These are phyloP conservation scores for Oryzias melastigma DNA, from an alignment of 2,113 vertebrate genomes.

Conservation along the genomic window DNA sequence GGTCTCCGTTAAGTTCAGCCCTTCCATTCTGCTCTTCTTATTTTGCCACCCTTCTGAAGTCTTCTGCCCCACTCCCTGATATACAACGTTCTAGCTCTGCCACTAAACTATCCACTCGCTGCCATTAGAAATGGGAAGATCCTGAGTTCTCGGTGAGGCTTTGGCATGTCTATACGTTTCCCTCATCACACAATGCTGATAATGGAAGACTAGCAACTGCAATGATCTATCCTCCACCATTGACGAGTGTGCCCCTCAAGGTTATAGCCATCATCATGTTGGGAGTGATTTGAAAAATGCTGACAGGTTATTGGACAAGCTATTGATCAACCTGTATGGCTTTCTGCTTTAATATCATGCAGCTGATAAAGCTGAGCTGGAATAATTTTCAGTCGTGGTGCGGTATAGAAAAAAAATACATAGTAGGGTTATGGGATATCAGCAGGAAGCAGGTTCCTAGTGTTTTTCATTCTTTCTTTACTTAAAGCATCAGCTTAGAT, in stretches of 20 bases:
- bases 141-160: slow-evolving; percentile 9
- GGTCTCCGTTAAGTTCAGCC: no score
- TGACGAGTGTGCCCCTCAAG: slow-evolving; percentile 64
- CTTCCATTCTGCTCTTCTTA: no score
- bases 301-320: slow-evolving; percentile 73
- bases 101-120: no score
- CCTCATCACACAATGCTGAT: slow-evolving; percentile 48
- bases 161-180: slow-evolving; percentile 19
- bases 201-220: slow-evolving; percentile 47
- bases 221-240: slow-evolving; percentile 55
- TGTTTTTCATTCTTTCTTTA: slow-evolving; percentile 2
- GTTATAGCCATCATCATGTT: slow-evolving; percentile 71
- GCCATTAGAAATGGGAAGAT: not conserved
- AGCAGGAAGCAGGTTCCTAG: slow-evolving; percentile 11
- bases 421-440: slow-evolving; percentile 10
- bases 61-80: no score
- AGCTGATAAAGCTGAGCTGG: slow-evolving; percentile 55
- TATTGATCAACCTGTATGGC: slow-evolving; percentile 71
- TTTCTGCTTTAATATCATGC: slow-evolving; percentile 65
- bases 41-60: no score
- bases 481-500: not conserved
- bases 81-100: no score
- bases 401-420: slow-evolving; percentile 29
- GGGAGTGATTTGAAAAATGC: slow-evolving; percentile 71
- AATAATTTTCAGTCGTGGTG: slow-evolving; percentile 54